Base-by-base conservation (phyloP, 2,113 vertebrate species). In the Neotragus pygmaeus region DNA sequence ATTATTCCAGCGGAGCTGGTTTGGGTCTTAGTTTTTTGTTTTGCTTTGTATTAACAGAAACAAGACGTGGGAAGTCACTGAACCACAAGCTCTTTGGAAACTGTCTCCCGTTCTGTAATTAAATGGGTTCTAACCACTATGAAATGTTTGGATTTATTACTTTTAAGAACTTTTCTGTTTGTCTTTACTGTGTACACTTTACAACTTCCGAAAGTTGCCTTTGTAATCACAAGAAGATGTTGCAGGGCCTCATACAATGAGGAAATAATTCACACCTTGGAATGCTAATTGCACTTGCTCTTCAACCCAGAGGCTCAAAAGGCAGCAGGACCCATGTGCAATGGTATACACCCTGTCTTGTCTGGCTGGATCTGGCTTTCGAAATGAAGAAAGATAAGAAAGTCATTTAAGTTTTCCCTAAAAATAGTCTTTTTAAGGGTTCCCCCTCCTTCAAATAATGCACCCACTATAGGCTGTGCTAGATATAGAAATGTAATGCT, bases 371-470 rank as follows among this genome's bases (percentile, higher is more conserved):
- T 92, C 75, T 58, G 66, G 80, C 62, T 60, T 94, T 83, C 12
- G 45, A 94, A 95, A 96, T 73, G 53, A 85, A 93, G 30, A 93
- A 57, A 81, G 85, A 58, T 51, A 95, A 89, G 84, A 88, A 97
- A 97, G 62, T 78, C 85, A 90, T 85, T 90, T 75, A 58, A 7
- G 39, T 93, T 91, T 95, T 89, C 47, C 27, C 83, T 88, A 39
- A 39, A 90, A 88, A 73, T 85, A 60, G 39, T 88, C 62, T 84
- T 96, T 70, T 60, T 15, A 94, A 84, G 7, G 30, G 1, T 30
- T 17, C 15, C 43, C 6, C 73, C 10, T 9, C 30, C 53, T 91
- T 96, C 30, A 27, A 62, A 77, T 66, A 80, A 77, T 57, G 55
- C 55, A 55, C 66, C 21, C 84, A 84, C 9, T n/a, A 70, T 15